These are phyloP conservation scores for Leistus spinibarbis DNA, from an alignment of 2,888 invertebrate genomes.

Conservation along the genomic window DNA sequence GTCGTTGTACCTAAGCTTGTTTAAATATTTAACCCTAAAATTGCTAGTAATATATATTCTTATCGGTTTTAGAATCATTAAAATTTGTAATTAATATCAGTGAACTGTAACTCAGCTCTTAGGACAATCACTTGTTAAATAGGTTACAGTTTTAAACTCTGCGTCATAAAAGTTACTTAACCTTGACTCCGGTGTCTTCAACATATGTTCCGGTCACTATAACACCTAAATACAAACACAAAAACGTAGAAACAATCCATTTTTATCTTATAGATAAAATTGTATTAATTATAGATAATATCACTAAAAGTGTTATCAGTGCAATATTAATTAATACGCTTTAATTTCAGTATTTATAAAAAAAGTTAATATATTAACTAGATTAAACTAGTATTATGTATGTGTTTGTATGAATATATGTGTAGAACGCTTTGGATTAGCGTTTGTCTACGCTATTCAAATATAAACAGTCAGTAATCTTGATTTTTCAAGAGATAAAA, in stretches of 20 bases:
- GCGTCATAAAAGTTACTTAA: background rate
- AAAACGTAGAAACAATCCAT: background rate
- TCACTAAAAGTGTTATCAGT: background rate
- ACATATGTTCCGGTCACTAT: background rate
- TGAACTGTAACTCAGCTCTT: background rate
- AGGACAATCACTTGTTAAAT: constrained; percentile 3
- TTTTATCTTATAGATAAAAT: background rate
- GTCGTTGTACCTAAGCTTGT: too few relatives aligned
- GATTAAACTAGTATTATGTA: too few relatives aligned
- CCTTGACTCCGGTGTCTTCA: background rate
- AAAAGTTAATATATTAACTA: too few relatives aligned
- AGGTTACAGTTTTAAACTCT: background rate
- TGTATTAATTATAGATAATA: too few relatives aligned
- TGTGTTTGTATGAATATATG: too few relatives aligned
- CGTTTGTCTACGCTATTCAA: too few relatives aligned
- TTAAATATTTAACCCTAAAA: too few relatives aligned
- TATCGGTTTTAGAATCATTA: background rate
- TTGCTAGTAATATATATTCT: too few relatives aligned
- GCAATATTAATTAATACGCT: background rate
- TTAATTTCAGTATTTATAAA: background rate
- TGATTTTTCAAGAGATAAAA: too few relatives aligned
- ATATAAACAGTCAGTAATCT: too few relatives aligned
- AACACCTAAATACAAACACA: background rate
- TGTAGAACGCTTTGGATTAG: too few relatives aligned
- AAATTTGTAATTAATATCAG: background rate